Evolutionary conservation across 2,113 vertebrate species (phyloP).

Genomic region (Phyllostomus hastatus): DNA sequence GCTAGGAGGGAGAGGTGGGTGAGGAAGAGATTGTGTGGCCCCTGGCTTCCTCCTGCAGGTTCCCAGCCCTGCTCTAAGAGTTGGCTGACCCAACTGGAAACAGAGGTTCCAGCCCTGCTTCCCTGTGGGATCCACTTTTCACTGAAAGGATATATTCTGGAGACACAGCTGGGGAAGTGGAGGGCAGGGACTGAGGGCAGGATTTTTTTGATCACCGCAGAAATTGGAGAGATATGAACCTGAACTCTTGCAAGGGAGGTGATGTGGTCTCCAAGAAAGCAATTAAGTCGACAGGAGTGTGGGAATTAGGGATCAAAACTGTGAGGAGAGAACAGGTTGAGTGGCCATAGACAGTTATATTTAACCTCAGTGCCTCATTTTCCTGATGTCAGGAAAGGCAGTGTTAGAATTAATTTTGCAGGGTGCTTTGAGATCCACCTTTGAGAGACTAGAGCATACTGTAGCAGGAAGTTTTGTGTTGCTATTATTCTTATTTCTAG

Average conservation of each 20-base stretch:
- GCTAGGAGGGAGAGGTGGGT: not conserved
- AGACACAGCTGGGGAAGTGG: not conserved
- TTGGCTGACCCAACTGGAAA: not conserved
- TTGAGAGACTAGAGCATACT: not conserved
- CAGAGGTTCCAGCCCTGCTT: not conserved
- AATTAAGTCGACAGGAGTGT: constrained; percentile 31
- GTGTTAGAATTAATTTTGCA: constrained; percentile 32
- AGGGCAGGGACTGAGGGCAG: not conserved
- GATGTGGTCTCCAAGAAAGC: constrained; percentile 26
- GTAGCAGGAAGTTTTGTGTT: not conserved
- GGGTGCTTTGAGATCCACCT: constrained; percentile 6
- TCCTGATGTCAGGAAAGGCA: not conserved
- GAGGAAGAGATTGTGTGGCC: not conserved
- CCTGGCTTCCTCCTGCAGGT: not conserved
- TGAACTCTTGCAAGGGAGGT: constrained; percentile 17
- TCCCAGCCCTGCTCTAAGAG: not conserved
- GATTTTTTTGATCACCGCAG: not conserved
- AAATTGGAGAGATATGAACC: not conserved
- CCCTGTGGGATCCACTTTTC: not conserved
- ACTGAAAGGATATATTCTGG: not conserved
- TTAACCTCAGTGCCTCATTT: constrained; percentile 15
- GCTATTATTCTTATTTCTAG: not conserved
- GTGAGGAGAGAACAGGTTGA: not conserved
- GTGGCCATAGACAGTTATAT: not conserved
- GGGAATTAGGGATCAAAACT: constrained; percentile 39